Evolutionary conservation across 2,797 vertebrate genomes (phyloP), one percentile per base, ranked within the genome.

Genomic region (Pelobates cultripes): DNA sequence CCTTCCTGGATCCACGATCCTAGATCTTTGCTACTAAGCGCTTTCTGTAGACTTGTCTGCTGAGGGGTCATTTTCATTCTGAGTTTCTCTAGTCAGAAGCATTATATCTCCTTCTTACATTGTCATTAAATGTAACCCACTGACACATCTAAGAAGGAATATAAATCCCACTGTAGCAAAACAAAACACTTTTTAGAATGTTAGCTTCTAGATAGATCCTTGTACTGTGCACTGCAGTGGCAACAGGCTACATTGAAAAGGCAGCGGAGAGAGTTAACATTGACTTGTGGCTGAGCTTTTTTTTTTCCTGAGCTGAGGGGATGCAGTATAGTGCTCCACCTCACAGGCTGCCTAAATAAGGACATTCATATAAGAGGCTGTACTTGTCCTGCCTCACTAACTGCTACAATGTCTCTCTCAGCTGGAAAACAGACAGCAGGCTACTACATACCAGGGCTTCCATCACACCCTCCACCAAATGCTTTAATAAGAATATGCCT

Each of bases 301-400:
- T 43, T 67, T 44, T 72, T 4, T 68, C 44, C 79, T 78, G 74
- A 81, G 77, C 64, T 43, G 79, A 43, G 84, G 61, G 77, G 55
- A 73, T 70, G 74, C 60, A 69, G 64, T 53, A 2, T 53, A 47
- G 51, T 57, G 83, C 86, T 86, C 88, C 87, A 87, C 86, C 88
- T 88, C 74, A 57, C 63, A 53, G 76, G 82, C 71, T 87, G 88
- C 79, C 88, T 89, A 89, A 90, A 90, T 89, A 90, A 89, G 89
- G 89, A 81, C 84, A 86, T 86, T 84, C 73, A 79, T 85, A 83
- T 85, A 53, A 72, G 28, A 70, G 78, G 77, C 71, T 57, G 66
- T 42, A n/a, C 81, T 3, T 44, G 61, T 68, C 15, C 70, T 61
- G 75, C 78, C 43, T 57, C 44, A 45, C 55, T 67, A 45, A 40